phyloP scores from a whole-genome alignment of 2,797 vertebrate species.

The Hirundo rustica region DNA sequence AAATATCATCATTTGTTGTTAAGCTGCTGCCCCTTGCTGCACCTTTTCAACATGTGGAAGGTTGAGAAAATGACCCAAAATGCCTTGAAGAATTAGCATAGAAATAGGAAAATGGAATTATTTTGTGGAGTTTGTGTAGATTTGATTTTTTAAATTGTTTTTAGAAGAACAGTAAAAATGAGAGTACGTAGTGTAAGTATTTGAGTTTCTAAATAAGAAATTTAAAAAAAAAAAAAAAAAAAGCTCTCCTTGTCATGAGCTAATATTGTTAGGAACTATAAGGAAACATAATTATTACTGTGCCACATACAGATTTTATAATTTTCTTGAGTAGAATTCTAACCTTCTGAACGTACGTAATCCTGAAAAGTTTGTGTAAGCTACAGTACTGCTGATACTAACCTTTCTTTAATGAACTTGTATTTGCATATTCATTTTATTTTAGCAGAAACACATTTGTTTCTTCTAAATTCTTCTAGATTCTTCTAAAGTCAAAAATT shows the following conservation, averaged over 20 bases:
- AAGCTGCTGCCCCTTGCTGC: slow-evolving; percentile 53
- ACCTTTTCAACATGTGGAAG: slow-evolving; percentile 53
- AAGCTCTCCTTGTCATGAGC: rapidly evolving
- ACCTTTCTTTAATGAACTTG: not conserved
- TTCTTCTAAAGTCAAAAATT: not conserved
- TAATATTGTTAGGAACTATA: not conserved
- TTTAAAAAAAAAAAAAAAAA: too few species aligned
- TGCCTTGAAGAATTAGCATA: not conserved
- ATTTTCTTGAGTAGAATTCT: not conserved
- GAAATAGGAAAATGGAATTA: not conserved
- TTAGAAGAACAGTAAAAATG: not conserved
- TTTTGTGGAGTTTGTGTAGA: not conserved
- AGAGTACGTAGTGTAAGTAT: not conserved
- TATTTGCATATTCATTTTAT: not conserved
- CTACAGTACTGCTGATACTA: not conserved
- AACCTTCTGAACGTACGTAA: not conserved
- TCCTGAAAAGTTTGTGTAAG: not conserved
- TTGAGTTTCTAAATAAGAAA: not conserved
- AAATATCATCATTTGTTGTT: slow-evolving; percentile 62
- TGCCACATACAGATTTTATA: not conserved
- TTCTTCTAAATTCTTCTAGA: not conserved
- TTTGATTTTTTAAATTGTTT: not conserved
- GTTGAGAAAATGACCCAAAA: slow-evolving; percentile 51
- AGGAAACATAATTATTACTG: not conserved
- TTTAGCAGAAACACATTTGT: not conserved